Percentiles rank a stretch among this genome's conserved stretches.
Evolutionary conservation across 1,140 invertebrate species (phyloP).

Genomic region (Aethina tumida): DNA sequence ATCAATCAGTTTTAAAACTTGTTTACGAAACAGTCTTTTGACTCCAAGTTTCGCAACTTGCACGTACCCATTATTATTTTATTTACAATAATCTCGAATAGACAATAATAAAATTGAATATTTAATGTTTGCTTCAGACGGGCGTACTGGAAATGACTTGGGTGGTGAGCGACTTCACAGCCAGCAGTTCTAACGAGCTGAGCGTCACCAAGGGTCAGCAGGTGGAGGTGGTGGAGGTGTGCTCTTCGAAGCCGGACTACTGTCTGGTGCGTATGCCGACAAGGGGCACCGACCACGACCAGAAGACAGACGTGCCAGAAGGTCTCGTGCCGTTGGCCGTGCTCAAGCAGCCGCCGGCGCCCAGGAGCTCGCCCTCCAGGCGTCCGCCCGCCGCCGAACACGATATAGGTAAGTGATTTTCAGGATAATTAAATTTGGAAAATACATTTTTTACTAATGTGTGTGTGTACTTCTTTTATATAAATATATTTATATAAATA

Average conservation of each 20-base stretch:
- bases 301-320: constrained; percentile 53
- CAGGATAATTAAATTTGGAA: background rate
- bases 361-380: constrained; percentile 52
- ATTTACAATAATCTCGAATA: too few relatives aligned
- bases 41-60: too few relatives aligned
- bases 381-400: constrained; percentile 29
- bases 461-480: constrained; percentile 1
- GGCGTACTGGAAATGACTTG: constrained; percentile 72
- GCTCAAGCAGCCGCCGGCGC: constrained; percentile 66
- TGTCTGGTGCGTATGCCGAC: constrained; percentile 50
- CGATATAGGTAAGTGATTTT: constrained; percentile 36
- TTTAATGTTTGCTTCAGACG: constrained; percentile 41
- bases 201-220: constrained; percentile 79
- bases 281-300: constrained; percentile 46
- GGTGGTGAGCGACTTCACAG: constrained; percentile 74
- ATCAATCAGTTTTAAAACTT: too few relatives aligned
- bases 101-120: too few relatives aligned
- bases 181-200: constrained; percentile 60
- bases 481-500: background rate
- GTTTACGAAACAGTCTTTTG: too few relatives aligned
- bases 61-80: too few relatives aligned
- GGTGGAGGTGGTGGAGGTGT: constrained; percentile 78
- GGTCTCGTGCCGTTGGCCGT: constrained; percentile 74
- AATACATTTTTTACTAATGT: background rate
- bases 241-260: constrained; percentile 46